phyloP scores from a whole-genome alignment of 1,140 invertebrate genomes.

The Drosophila navojoa region DNA sequence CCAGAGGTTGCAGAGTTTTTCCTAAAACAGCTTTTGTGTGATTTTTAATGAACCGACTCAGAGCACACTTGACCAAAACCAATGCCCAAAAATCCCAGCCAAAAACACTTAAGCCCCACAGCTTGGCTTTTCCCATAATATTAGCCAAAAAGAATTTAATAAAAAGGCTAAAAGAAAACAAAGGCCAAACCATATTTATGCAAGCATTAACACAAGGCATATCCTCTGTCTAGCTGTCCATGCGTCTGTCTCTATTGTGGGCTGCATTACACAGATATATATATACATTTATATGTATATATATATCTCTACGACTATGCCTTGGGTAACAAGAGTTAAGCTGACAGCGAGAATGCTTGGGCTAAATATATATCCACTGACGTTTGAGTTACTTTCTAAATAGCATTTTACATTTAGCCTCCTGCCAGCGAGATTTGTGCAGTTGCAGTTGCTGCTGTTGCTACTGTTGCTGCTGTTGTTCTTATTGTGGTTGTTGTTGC shows the following conservation, averaged over 20 bases:
- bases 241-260: no score
- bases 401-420: constrained; percentile 55
- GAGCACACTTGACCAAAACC: constrained; percentile 54
- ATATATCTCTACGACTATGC: constrained; percentile 27
- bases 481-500: constrained; percentile 78
- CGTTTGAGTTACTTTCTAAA: constrained; percentile 76
- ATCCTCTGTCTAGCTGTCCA: no score
- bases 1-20: constrained; percentile 26
- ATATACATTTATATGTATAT: constrained; percentile 71
- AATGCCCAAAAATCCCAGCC: constrained; percentile 37
- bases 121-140: constrained; percentile 58
- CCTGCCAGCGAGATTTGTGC: constrained; percentile 41
- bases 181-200: not conserved
- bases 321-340: constrained; percentile 64
- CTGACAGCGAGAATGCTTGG: constrained; percentile 57
- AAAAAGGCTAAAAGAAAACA: not conserved
- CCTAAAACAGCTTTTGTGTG: constrained; percentile 43
- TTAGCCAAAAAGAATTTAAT: constrained; percentile 15
- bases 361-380: constrained; percentile 24
- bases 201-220: no score
- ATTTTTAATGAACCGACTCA: constrained; percentile 78
- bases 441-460: constrained; percentile 19
- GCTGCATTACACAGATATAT: constrained; percentile 37
- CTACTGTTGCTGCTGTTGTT: constrained; percentile 52
- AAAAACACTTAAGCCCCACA: constrained; percentile 56